phyloP scores from a whole-genome alignment of 2,113 vertebrate species.

The Glareola pratincola region DNA sequence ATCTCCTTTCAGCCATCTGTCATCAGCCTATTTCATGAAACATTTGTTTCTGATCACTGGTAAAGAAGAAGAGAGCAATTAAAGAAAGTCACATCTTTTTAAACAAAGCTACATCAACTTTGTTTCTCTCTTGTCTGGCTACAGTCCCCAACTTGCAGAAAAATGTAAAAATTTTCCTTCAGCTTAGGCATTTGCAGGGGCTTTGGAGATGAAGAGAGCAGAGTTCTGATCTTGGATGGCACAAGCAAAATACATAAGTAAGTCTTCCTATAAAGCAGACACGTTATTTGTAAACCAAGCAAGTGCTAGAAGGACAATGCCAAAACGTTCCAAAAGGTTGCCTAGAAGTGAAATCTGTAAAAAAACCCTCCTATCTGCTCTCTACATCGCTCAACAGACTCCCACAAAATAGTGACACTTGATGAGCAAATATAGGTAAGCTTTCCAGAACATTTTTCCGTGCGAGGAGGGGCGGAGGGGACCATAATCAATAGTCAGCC shows the following conservation, averaged over 20 bases:
- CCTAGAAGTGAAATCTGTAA: not conserved
- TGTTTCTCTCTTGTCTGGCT: not conserved
- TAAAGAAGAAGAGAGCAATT: not conserved
- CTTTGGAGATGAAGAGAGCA: not conserved
- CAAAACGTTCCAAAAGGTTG: not conserved
- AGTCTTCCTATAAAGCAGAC: not conserved
- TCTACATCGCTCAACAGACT: not conserved
- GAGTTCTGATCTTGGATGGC: not conserved
- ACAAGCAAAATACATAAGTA: not conserved
- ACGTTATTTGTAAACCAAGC: not conserved
- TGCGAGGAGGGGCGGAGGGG: not conserved
- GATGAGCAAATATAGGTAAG: not conserved
- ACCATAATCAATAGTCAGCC: not conserved
- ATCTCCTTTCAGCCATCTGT: not conserved
- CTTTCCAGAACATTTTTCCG: not conserved
- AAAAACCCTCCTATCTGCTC: not conserved
- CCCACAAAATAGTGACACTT: accelerated
- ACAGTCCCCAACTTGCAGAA: not conserved
- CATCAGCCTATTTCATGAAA: not conserved
- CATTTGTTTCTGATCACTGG: not conserved
- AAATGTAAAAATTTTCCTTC: not conserved
- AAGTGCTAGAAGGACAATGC: not conserved
- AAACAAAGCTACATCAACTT: not conserved
- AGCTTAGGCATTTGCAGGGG: not conserved
- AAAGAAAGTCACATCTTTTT: not conserved